Evolutionary conservation across 2,888 invertebrate species (phyloP).

Genomic region (Lasioglossum leucozonium): DNA sequence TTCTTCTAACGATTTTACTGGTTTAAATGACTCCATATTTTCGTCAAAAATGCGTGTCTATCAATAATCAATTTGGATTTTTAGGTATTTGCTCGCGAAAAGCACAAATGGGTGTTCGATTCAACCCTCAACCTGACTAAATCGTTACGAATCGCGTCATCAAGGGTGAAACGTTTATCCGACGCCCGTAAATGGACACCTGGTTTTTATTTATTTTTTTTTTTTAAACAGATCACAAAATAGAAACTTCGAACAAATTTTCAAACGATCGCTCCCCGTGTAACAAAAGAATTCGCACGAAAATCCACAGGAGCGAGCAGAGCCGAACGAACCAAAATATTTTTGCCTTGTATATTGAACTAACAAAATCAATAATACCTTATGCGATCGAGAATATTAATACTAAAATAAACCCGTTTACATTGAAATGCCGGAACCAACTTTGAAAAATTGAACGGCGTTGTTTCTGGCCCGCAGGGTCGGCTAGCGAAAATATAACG

Average conservation of each 20-base stretch:
- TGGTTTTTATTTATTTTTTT: neutral
- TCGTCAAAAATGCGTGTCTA: neutral
- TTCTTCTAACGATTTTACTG: too few relatives aligned
- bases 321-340: conserved; percentile 10
- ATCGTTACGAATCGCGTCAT: neutral
- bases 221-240: neutral
- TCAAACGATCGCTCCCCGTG: neutral
- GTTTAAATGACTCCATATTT: too few relatives aligned
- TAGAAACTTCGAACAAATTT: neutral
- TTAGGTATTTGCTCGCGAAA: neutral
- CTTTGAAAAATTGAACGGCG: conserved; percentile 25
- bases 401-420: conserved; percentile 15
- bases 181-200: neutral
- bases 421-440: conserved; percentile 24
- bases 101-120: neutral
- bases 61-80: neutral
- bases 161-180: neutral
- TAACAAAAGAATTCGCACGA: neutral
- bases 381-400: conserved; percentile 19
- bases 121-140: neutral
- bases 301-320: neutral
- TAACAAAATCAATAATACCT: conserved; percentile 31
- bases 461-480: neutral
- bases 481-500: neutral
- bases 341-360: conserved; percentile 14